These are phyloP conservation scores for Gymnoscelis rufifasciata DNA, from an alignment of 2,888 invertebrate genomes.

Conservation along the genomic window DNA sequence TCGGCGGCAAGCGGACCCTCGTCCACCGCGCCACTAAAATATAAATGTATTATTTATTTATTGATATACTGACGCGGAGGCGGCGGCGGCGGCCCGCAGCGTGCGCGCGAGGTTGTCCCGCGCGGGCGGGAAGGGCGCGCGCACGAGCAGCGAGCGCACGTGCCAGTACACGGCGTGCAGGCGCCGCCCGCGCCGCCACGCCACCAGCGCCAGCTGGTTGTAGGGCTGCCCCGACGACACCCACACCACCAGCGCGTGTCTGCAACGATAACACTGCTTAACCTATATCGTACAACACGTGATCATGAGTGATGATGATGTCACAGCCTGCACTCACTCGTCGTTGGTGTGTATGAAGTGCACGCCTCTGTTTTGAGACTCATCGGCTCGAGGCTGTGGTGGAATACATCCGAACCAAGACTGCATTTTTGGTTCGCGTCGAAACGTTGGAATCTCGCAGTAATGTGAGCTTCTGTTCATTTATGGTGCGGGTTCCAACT, in stretches of 20 bases:
- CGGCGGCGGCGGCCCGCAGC: constrained; percentile 72
- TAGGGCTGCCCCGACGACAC: constrained; percentile 92
- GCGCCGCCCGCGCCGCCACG: constrained; percentile 88
- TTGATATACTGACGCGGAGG: too few relatives aligned
- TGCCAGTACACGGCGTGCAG: constrained; percentile 92
- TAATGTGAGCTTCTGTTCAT: too few relatives aligned
- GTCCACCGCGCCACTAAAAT: too few relatives aligned
- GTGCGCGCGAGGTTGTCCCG: constrained; percentile 88
- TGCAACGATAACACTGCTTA: constrained; percentile 37
- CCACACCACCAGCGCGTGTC: constrained; percentile 85
- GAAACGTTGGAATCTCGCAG: too few relatives aligned
- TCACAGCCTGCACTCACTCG: constrained; percentile 55
- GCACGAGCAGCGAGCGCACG: constrained; percentile 88
- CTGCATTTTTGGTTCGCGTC: too few relatives aligned
- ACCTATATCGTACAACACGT: not conserved
- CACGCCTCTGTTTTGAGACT: too few relatives aligned
- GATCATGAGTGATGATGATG: too few relatives aligned
- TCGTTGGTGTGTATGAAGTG: constrained; percentile 65
- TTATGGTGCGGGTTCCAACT: too few relatives aligned
- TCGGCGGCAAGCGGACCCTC: too few relatives aligned
- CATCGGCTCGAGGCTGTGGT: too few relatives aligned
- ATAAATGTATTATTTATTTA: too few relatives aligned
- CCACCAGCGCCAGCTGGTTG: constrained; percentile 91
- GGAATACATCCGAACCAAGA: too few relatives aligned
- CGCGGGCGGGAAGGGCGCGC: constrained; percentile 91